phyloP scores from a whole-genome alignment of 92 coral and sea anemone species.

The Epizoanthus scotinus region DNA sequence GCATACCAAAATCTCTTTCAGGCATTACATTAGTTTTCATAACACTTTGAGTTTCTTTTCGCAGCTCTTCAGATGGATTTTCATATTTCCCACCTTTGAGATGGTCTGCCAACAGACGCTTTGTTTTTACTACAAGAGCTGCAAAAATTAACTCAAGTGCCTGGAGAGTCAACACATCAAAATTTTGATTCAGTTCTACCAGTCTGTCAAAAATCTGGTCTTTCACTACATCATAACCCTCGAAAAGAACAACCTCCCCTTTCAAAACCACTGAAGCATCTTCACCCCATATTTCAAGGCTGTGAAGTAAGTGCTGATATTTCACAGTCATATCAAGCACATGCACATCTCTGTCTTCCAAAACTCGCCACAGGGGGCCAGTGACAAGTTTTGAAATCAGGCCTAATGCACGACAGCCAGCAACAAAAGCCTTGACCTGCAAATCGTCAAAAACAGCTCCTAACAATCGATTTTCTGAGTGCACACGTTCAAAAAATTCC shows the following conservation, averaged over 20 bases:
- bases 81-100: conserved; percentile 36
- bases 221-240: no score
- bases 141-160: conserved; percentile 37
- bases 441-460: conserved; percentile 33
- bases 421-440: conserved; percentile 25
- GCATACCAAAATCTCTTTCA: conserved; percentile 42
- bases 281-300: no score
- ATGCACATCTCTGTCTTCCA: no score
- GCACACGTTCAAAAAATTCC: conserved; percentile 21
- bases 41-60: conserved; percentile 11
- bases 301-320: no score
- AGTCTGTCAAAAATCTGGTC: no score
- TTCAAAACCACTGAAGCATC: no score
- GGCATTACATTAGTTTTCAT: conserved; percentile 31
- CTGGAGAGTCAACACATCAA: conserved; percentile 24
- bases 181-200: neutral
- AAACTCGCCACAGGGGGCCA: no score
- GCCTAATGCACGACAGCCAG: conserved; percentile 35
- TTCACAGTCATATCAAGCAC: no score
- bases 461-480: conserved; percentile 37
- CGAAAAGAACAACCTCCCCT: no score
- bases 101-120: conserved; percentile 30
- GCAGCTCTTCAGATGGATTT: conserved; percentile 5
- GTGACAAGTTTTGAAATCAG: no score
- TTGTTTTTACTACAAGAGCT: conserved; percentile 30